Conservation (phyloP, 2,888 invertebrate species). For the Nomada flava region DNA sequence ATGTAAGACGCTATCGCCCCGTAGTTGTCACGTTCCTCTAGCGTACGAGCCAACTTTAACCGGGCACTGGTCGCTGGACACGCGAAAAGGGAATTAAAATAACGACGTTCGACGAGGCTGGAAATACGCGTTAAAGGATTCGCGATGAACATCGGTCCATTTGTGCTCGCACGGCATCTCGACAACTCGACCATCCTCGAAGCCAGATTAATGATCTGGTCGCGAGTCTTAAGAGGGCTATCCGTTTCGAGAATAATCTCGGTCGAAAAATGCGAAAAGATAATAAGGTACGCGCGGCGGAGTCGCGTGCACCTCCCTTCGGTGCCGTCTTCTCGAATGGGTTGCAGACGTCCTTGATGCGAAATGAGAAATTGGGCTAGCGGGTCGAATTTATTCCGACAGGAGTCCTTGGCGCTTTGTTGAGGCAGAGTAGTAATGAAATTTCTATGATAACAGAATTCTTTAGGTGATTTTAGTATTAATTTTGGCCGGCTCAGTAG, state of each 20-base stretch:
- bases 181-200: slow-evolving; percentile 62
- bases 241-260: slow-evolving; percentile 71
- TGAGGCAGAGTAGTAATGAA: no score
- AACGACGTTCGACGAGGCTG: slow-evolving; percentile 50
- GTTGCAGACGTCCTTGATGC: slow-evolving; percentile 67
- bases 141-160: slow-evolving; percentile 39
- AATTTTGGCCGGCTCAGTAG: no score
- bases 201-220: slow-evolving; percentile 69
- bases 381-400: slow-evolving; percentile 67
- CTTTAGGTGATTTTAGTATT: no score
- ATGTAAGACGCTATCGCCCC: neutral
- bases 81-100: slow-evolving; percentile 48
- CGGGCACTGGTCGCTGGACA: slow-evolving; percentile 1
- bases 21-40: slow-evolving; percentile 16
- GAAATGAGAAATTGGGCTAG: slow-evolving; percentile 73
- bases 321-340: slow-evolving; percentile 27
- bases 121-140: slow-evolving; percentile 44
- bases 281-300: slow-evolving; percentile 58
- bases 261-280: slow-evolving; percentile 71
- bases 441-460: no score
- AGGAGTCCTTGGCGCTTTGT: no score
- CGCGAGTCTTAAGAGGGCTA: slow-evolving; percentile 67
- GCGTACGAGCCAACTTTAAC: neutral
- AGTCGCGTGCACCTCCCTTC: slow-evolving; percentile 32
- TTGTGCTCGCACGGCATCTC: slow-evolving; percentile 16